Evolutionary conservation across 2,113 vertebrate species (phyloP), one percentile per base, ranked within the genome.

Genomic region (Bos javanicus): DNA sequence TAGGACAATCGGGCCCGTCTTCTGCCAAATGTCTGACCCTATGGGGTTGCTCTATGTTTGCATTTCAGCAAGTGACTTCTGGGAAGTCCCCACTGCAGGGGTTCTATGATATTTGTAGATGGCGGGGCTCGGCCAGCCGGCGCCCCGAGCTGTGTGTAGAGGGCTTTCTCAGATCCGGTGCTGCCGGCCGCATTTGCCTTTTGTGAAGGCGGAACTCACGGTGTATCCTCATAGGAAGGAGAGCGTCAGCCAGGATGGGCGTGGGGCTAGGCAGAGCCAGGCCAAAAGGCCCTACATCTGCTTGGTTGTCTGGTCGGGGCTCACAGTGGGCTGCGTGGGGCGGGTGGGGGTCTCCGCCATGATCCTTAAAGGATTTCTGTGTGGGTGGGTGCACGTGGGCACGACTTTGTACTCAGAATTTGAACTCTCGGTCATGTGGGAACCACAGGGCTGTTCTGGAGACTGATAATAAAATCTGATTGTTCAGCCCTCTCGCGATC

Each of bases 151-250:
- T 90, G 57, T 67, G 16, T 0, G 93, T 88, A 88, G 96, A 97
- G 91, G 96, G 76, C 91, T 97, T 98, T 98, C 98, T 98, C 98
- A 12, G 96, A 81, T 93, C 98, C 97, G 56, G 23, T 6, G 46
- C 93, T 57, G 93, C 92, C 4, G 43, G 94, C 94, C 11, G 84
- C 96, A 90, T 83, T 97, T 23, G 98, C 98, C 98, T 99, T 99
- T 98, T 93, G 97, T 98, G 98, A 99, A 99, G 98, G 99, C 98
- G 43, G 89, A 95, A 97, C 91, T 87, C 95, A 15, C 6, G 52
- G 94, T 92, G 82, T 84, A 91, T 99, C 99, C 99, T 99, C 86
- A 93, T 98, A 99, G 99, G 99, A 99, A 89, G 7, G 46, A 11
- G 33, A 48, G 78, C 50, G 74, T 89, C 94, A 46, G 93, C 96